Percentiles rank a stretch among this genome's conserved stretches.
Conservation (phyloP, 2,888 invertebrate species). For the Rutpela maculata region DNA sequence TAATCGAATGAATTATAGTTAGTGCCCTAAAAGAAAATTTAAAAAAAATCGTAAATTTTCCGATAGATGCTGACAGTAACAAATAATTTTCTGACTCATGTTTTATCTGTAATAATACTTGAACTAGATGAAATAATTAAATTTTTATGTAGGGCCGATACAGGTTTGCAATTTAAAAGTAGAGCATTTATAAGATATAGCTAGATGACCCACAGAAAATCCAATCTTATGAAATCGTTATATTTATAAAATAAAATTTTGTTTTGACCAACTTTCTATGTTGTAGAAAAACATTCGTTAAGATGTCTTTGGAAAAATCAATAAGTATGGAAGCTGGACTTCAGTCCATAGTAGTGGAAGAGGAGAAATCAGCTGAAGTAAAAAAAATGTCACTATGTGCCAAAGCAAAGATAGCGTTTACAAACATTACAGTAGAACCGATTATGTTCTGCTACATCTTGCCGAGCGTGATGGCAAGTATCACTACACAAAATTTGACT, state of each 20-base stretch:
- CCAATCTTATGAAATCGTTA: too few relatives aligned
- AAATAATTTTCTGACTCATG: too few relatives aligned
- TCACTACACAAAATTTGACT: constrained; percentile 88
- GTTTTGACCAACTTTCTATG: neutral
- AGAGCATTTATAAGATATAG: too few relatives aligned
- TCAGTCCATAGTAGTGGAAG: constrained; percentile 65
- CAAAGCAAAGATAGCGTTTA: constrained; percentile 73
- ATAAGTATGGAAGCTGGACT: constrained; percentile 67
- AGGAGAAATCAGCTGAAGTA: constrained; percentile 27
- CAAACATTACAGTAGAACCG: constrained; percentile 83
- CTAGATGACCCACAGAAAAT: too few relatives aligned
- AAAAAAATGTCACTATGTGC: constrained; percentile 50
- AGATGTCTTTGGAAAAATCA: constrained; percentile 69
- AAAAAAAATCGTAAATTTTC: too few relatives aligned
- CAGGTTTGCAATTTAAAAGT: too few relatives aligned
- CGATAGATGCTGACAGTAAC: too few relatives aligned
- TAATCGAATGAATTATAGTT: too few relatives aligned
- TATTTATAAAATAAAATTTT: neutral
- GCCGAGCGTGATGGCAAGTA: constrained; percentile 77
- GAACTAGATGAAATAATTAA: too few relatives aligned
- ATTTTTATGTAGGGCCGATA: too few relatives aligned
- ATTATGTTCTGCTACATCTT: constrained; percentile 81
- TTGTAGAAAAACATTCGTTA: constrained; percentile 12
- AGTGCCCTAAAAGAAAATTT: too few relatives aligned
- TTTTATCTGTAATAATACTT: too few relatives aligned